phyloP scores from a whole-genome alignment of 2,888 invertebrate species.

The Altica lythri region DNA sequence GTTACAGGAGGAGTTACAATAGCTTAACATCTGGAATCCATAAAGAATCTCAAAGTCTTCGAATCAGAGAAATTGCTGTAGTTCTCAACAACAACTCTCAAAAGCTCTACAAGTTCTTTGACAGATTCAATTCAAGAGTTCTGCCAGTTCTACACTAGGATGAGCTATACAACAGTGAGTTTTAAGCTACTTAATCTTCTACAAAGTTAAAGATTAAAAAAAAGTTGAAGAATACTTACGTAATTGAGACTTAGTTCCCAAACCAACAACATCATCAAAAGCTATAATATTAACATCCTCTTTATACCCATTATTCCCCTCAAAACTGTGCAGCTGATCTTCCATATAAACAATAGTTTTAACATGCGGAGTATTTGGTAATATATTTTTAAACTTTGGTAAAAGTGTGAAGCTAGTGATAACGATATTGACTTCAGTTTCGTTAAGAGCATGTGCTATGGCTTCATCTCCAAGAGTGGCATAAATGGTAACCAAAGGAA shows the following conservation, averaged over 20 bases:
- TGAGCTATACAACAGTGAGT: neutral
- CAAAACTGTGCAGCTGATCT: constrained; percentile 74
- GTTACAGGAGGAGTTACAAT: too few species aligned
- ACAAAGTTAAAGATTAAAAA: neutral
- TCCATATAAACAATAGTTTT: constrained; percentile 83
- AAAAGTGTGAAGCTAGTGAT: constrained; percentile 89
- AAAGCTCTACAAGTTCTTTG: too few species aligned
- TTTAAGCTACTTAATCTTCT: neutral
- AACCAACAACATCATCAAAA: constrained; percentile 70
- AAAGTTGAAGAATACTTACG: constrained; percentile 24
- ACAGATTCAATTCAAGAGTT: neutral
- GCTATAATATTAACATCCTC: constrained; percentile 70
- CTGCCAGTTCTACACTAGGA: neutral
- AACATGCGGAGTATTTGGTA: constrained; percentile 72
- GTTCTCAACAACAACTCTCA: too few species aligned
- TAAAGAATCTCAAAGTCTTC: too few species aligned
- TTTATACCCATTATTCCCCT: constrained; percentile 68
- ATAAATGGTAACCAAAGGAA: constrained; percentile 93
- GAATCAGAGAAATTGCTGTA: too few species aligned
- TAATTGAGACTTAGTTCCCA: constrained; percentile 56
- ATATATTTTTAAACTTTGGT: constrained; percentile 81
- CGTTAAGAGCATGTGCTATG: constrained; percentile 91
- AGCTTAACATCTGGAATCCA: too few species aligned
- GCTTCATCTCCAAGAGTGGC: constrained; percentile 95
- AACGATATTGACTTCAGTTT: constrained; percentile 89